A percentile compares a stretch with the other conserved stretches of the same genome.
phyloP scores from a whole-genome alignment of 2,888 invertebrate genomes.

The Pristionchus maxplancki region DNA sequence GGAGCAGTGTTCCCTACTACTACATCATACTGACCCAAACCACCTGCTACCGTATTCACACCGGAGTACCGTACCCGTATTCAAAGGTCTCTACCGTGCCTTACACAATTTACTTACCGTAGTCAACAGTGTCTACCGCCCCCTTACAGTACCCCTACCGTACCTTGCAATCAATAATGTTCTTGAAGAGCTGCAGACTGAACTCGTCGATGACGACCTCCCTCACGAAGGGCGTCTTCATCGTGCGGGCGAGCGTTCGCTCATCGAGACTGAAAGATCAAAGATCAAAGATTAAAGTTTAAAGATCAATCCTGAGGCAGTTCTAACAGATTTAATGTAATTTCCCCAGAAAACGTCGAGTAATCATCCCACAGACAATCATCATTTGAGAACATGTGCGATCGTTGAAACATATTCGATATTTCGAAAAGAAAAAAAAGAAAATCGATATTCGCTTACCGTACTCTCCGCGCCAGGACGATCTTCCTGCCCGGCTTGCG shows the following conservation, averaged over 20 bases:
- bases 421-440: neutral
- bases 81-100: too few species aligned
- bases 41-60: too few species aligned
- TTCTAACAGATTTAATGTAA: too few species aligned
- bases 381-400: neutral
- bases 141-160: neutral
- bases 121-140: neutral
- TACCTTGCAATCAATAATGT: constrained; percentile 49
- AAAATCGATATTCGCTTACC: neutral
- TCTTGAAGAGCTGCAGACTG: constrained; percentile 46
- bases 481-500: constrained; percentile 38
- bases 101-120: neutral
- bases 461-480: constrained; percentile 26
- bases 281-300: neutral
- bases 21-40: too few species aligned
- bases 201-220: constrained; percentile 50
- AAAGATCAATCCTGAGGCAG: neutral
- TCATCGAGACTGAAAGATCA: constrained; percentile 36
- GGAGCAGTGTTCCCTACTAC: too few species aligned
- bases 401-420: neutral
- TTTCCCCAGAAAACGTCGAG: too few species aligned
- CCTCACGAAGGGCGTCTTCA: constrained; percentile 37
- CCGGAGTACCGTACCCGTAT: too few species aligned
- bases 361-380: neutral
- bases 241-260: neutral